Base-by-base conservation (phyloP, 2,888 invertebrate genomes). In the Galerucella nymphaeae region DNA sequence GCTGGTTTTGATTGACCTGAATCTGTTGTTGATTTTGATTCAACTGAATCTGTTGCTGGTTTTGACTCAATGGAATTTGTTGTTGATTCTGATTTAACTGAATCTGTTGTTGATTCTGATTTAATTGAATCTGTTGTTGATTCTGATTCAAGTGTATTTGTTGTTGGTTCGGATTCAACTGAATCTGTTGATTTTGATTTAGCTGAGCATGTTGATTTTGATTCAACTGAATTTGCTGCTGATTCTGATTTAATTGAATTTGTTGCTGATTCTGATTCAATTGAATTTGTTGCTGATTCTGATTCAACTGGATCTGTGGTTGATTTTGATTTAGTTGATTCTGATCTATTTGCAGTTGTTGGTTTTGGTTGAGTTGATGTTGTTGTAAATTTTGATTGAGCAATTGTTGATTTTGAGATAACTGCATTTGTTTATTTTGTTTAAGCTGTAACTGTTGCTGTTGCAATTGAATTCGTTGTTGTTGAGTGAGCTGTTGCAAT, bases 141-240 rank as follows among this genome's bases (percentile, higher is more conserved):
- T 88, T 88, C 75, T 88, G 88, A 61, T 66, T 74, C 30, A 76
- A 18, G 58, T 53, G 55, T 5, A 87, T 87, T n/a, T 87, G 87
- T 72, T 89, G 87, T 0, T 89, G 87, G 68, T 75, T 75, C 57
- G 74, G 82, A 61, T 78, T 80, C 0, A 72, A 42, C 64, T 82
- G 82, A 53, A 75, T 71, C 64, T 77, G 78, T 61, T 77, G 76
- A 70, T 38, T 66, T 62, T 71, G 71, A 45, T 71, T 71, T 14
- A 71, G 64, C 58, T 75, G 75, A 53, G 80, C 59, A n/a, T 78
- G 76, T 48, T 71, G 71, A 30, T 66, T 66, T 70, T 87, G 87
- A 77, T 85, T 78, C n/a, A 78, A 62, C 30, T 77, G 77, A 41
- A 45, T 66, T 48, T 65, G 73, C 11, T 74, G 53, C 50, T 72